Evolutionary conservation across 2,888 invertebrate genomes (phyloP).

Genomic region (Caenorhabditis sp.): DNA sequence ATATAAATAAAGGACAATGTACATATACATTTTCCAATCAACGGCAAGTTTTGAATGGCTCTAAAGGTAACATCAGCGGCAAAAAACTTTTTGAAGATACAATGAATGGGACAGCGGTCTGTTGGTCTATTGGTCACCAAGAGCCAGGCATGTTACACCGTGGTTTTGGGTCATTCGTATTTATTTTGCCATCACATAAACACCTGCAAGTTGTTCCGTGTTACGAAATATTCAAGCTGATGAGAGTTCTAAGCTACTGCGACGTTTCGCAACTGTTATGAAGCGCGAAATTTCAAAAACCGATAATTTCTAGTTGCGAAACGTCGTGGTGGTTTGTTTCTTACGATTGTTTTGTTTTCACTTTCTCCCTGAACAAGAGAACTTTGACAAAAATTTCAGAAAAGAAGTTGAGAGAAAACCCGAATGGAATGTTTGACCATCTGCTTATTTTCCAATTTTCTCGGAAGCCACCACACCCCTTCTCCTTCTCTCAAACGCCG

Average conservation of each 20-base stretch:
- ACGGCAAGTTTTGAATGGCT: too few relatives aligned
- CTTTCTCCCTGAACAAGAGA: constrained; percentile 1
- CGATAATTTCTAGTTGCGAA: too few relatives aligned
- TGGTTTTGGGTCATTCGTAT: constrained; percentile 54
- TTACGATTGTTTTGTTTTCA: not conserved
- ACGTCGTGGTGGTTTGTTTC: too few relatives aligned
- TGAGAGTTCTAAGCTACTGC: too few relatives aligned
- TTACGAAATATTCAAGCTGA: too few relatives aligned
- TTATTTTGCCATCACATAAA: constrained; percentile 28
- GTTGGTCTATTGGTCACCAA: not conserved
- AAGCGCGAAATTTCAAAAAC: not conserved
- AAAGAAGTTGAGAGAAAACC: too few relatives aligned
- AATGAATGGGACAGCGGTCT: not conserved
- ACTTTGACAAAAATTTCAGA: not conserved
- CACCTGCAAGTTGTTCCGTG: constrained; percentile 5
- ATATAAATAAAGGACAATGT: too few relatives aligned
- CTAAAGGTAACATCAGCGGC: not conserved
- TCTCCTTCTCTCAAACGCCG: not conserved
- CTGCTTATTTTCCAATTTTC: constrained; percentile 5
- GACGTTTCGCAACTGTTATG: not conserved
- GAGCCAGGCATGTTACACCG: constrained; percentile 43
- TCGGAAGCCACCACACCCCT: not conserved
- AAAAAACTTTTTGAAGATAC: not conserved
- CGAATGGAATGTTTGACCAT: constrained; percentile 23
- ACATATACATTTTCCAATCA: too few relatives aligned